Evolutionary conservation across 1,140 invertebrate genomes (phyloP).

Genomic region (Acromyrmex echinatior): DNA sequence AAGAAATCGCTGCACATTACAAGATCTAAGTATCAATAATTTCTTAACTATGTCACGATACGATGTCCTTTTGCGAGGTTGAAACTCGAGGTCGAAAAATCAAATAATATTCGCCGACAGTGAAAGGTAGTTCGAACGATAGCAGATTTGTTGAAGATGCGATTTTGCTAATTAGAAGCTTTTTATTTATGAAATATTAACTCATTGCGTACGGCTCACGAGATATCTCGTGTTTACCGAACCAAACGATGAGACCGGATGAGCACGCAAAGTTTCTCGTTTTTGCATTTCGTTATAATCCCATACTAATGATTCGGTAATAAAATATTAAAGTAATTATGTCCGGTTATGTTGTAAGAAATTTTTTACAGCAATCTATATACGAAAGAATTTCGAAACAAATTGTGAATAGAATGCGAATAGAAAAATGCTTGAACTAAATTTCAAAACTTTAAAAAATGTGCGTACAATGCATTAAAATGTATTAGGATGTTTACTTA

Average conservation of each 20-base stretch:
- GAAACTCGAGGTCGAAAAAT: conserved; percentile 33
- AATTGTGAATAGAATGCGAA: background rate
- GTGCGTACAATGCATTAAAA: background rate
- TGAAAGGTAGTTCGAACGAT: conserved; percentile 12
- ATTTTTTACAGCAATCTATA: background rate
- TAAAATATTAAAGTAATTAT: background rate
- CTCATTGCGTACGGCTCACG: background rate
- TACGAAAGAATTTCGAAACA: background rate
- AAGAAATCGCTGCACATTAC: conserved; percentile 15
- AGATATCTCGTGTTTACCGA: background rate
- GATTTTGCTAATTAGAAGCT: background rate
- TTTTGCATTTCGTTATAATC: conserved; percentile 8
- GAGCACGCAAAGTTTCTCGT: background rate
- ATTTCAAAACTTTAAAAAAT: background rate
- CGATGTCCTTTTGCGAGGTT: background rate
- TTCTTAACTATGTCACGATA: conserved; percentile 39
- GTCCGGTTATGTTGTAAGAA: background rate
- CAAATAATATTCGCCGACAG: conserved; percentile 17
- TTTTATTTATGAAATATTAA: conserved; percentile 16
- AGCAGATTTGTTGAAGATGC: background rate
- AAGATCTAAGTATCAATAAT: conserved; percentile 47
- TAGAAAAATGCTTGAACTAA: background rate
- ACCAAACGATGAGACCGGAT: background rate
- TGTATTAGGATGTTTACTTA: background rate
- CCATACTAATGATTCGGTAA: background rate